Base-by-base conservation (phyloP, 2,888 invertebrate species). In the Oscheius onirici region DNA sequence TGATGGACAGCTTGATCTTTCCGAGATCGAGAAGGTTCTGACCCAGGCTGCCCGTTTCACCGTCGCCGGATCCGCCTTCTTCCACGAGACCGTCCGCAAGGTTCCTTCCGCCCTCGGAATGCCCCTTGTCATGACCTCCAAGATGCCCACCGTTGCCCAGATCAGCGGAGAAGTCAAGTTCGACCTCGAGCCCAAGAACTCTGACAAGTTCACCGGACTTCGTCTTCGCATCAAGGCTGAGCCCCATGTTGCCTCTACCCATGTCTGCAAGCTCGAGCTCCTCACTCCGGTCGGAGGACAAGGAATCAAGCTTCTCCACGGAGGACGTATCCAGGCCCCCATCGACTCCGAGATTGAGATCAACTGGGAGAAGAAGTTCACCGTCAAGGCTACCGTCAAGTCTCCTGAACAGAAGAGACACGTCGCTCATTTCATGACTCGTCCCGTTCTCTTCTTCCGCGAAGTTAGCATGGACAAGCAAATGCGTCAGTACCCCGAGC, bases 221-320 rank as follows among this genome's bases (percentile, higher is more conserved):
- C 73, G 76, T 60, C 43, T 80, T 26, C 68, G 60, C 49, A 43
- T 83, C 60, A 24, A 73, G 26, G 72, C 75, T 54, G 70, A 74
- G 52, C 76, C 82, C 58, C 73, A 75, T 54, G 46, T 82, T 28
- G 80, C 79, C 69, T 66, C 79, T 34, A 82, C 80, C 58, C 81
- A 83, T 70, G 67, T 79, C 26, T 71, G 73, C 69, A 72, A 76
- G 40, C 58, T 77, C 60, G 76, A 75, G 20, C 51, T 73, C 28
- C 71, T 83, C 74, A 75, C 71, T 41, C 85, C 85, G 40, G 57
- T 83, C 44, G 71, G 75, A 44, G 70, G 72, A 61, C 60, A 70
- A 71, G 87, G 87, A 70, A 73, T 83, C 69, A 78, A 82, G 69
- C 73, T 84, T 43, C 69, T 80, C n/a, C 81, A 80, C 68, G 71